A percentile compares a stretch with the other conserved stretches of the same genome.
Conservation (phyloP, 1,140 invertebrate genomes). For the Epicauta chinensis region DNA sequence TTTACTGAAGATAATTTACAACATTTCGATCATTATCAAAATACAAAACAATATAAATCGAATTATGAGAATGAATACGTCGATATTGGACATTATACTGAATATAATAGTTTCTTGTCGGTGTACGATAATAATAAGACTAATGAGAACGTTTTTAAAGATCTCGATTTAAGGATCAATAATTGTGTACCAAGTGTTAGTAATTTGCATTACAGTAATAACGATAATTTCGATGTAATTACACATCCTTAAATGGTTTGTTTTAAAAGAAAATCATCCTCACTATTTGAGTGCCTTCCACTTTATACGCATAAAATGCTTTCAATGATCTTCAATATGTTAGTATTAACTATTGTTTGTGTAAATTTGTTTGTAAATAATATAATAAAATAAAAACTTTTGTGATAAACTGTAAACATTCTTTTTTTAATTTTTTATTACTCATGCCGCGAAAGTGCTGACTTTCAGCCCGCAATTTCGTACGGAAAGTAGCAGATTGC, state of each 20-base stretch:
- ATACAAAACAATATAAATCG: slow-evolving; percentile 17
- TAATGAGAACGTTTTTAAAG: slow-evolving; percentile 26
- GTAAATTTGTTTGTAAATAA: slow-evolving; percentile 19
- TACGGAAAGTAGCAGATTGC: too few relatives aligned
- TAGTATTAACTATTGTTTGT: slow-evolving; percentile 10
- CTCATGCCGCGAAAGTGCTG: too few relatives aligned
- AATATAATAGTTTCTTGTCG: slow-evolving; percentile 31
- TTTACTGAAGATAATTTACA: slow-evolving; percentile 22
- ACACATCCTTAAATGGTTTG: slow-evolving; percentile 19
- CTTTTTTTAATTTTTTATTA: too few relatives aligned
- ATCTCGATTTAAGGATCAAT: slow-evolving; percentile 34
- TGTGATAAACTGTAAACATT: too few relatives aligned
- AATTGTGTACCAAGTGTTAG: slow-evolving; percentile 17
- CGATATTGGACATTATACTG: slow-evolving; percentile 28
- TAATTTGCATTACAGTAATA: slow-evolving; percentile 20
- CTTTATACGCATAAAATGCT: slow-evolving; percentile 16
- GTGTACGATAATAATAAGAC: slow-evolving; percentile 31
- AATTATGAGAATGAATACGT: slow-evolving; percentile 31
- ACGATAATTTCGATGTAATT: slow-evolving; percentile 26
- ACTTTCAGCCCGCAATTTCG: too few relatives aligned
- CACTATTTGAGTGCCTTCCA: slow-evolving; percentile 24
- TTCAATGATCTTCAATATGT: slow-evolving; percentile 24
- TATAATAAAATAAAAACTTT: not conserved
- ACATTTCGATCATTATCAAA: slow-evolving; percentile 25
- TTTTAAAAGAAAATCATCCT: too few relatives aligned